Conservation (phyloP, 2,888 invertebrate genomes). For the Athetis lepigone region DNA sequence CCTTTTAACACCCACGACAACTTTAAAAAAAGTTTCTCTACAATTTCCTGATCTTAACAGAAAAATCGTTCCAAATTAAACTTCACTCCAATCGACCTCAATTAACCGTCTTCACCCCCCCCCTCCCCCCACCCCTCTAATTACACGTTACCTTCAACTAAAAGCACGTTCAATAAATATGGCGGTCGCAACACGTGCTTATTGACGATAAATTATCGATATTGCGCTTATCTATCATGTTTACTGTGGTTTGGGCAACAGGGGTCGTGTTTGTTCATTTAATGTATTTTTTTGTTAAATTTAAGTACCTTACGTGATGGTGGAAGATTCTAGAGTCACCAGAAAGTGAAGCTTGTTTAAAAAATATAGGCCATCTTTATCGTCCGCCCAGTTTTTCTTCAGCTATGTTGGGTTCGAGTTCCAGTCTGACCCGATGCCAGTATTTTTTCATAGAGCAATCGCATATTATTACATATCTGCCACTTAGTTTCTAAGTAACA, state of each 20-base stretch:
- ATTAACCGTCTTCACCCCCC: constrained; percentile 16
- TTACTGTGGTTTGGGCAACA: not conserved
- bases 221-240: constrained; percentile 42
- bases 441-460: too few relatives aligned
- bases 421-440: too few relatives aligned
- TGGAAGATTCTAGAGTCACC: too few relatives aligned
- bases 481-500: too few relatives aligned
- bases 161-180: constrained; percentile 41
- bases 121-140: constrained; percentile 21
- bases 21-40: not conserved
- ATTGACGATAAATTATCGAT: constrained; percentile 49
- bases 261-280: constrained; percentile 23
- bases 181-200: constrained; percentile 31
- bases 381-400: too few relatives aligned
- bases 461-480: too few relatives aligned
- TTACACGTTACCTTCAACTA: constrained; percentile 31
- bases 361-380: too few relatives aligned
- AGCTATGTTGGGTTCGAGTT: too few relatives aligned
- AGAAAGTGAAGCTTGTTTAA: too few relatives aligned
- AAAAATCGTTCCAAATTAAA: not conserved
- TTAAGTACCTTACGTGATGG: not conserved
- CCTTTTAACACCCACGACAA: too few relatives aligned
- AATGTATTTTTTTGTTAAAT: constrained; percentile 1
- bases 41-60: not conserved
- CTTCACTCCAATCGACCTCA: constrained; percentile 11